These are phyloP conservation scores for Gadus macrocephalus DNA, from an alignment of 2,113 vertebrate genomes.

Conservation along the genomic window DNA sequence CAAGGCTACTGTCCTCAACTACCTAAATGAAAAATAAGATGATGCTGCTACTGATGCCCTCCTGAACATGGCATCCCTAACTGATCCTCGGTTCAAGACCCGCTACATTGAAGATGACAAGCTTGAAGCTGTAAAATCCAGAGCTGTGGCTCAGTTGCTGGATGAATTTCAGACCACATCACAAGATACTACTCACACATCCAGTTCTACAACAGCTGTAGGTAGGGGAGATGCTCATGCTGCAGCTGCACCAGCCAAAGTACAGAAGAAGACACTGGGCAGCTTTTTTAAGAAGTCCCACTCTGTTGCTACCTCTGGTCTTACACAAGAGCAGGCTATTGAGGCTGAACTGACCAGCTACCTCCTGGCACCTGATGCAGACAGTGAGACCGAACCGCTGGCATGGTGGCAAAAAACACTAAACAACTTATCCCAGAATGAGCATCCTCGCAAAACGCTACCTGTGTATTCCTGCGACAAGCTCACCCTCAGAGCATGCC, in stretches of 20 bases:
- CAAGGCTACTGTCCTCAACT: conserved; percentile 18
- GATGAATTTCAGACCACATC: not conserved
- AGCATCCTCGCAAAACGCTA: not conserved
- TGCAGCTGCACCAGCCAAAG: conserved; percentile 7
- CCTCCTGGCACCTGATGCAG: not conserved
- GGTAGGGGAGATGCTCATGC: conserved; percentile 3
- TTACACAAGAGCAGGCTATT: not conserved
- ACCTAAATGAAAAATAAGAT: conserved; percentile 27
- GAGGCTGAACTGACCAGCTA: conserved; percentile 6
- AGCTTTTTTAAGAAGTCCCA: conserved; percentile 20
- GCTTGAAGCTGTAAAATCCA: no score
- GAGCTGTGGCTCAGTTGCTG: no score
- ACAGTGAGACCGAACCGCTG: not conserved
- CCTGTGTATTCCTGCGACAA: not conserved
- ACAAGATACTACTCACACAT: conserved; percentile 1
- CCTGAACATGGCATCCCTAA: conserved; percentile 20
- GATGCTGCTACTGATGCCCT: conserved; percentile 17
- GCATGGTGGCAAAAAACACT: no score
- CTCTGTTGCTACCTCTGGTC: conserved; percentile 10
- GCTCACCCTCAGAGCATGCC: not conserved
- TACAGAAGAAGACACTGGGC: not conserved
- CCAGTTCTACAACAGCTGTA: not conserved
- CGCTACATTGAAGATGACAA: no score
- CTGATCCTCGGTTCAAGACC: conserved; percentile 1
- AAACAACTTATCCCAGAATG: no score